Evolutionary conservation across 2,888 invertebrate genomes (phyloP).

Genomic region (Tetrapedia diversipes): DNA sequence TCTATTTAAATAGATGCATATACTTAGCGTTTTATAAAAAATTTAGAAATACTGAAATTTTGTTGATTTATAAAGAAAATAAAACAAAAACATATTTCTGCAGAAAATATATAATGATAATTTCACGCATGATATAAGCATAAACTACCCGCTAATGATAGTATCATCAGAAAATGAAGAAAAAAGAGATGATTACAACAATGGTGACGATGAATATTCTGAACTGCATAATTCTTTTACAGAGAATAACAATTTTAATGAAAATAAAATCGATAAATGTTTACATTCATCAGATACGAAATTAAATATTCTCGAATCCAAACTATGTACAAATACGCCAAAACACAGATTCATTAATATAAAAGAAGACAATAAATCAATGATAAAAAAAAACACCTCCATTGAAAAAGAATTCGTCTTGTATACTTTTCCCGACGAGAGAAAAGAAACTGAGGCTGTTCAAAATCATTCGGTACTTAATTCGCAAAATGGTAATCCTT

Average conservation of each 20-base stretch:
- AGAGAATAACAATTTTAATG: not conserved
- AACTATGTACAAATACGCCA: not conserved
- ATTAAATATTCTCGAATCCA: constrained; percentile 12
- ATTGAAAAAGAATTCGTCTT: not conserved
- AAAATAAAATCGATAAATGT: not conserved
- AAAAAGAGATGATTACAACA: not conserved
- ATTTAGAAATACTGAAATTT: not conserved
- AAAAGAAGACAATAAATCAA: not conserved
- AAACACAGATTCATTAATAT: not conserved
- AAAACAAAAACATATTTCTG: constrained; percentile 18
- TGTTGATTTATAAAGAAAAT: not conserved
- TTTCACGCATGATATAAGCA: not conserved
- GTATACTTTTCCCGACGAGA: not conserved
- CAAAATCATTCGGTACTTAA: not conserved
- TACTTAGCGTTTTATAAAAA: not conserved
- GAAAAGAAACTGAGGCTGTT: not conserved
- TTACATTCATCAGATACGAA: too few relatives aligned
- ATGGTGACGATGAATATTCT: not conserved
- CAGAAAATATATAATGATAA: constrained; percentile 14
- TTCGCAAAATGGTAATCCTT: not conserved
- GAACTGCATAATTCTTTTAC: not conserved
- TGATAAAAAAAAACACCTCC: not conserved
- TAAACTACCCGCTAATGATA: not conserved
- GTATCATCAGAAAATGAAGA: constrained; percentile 31
- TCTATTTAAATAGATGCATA: not conserved